phyloP scores from a whole-genome alignment of 2,113 vertebrate species.

The Emydura subglobosa region DNA sequence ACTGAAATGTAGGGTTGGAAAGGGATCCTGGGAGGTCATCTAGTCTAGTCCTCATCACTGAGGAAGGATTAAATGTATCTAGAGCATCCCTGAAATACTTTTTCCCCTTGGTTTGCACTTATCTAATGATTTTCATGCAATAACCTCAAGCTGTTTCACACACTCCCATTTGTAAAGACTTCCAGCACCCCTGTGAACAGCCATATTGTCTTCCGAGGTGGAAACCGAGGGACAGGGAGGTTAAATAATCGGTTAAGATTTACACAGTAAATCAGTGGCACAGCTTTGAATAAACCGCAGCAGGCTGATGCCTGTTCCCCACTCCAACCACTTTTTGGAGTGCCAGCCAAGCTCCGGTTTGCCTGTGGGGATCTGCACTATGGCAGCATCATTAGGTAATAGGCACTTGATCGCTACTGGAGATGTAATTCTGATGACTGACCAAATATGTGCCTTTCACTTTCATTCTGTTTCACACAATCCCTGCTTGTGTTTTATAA shows the following conservation, averaged over 20 bases:
- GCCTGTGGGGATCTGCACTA: not conserved
- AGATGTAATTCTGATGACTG: not conserved
- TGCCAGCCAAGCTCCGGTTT: not conserved
- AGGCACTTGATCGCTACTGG: not conserved
- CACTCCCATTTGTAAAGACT: not conserved
- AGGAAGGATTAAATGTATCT: no score
- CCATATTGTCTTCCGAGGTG: not conserved
- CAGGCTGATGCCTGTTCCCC: not conserved
- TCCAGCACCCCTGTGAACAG: not conserved
- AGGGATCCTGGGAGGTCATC: not conserved
- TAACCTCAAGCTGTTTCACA: not conserved
- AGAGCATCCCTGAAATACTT: not conserved
- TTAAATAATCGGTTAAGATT: not conserved
- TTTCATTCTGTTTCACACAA: slow-evolving; percentile 39
- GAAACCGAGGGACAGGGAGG: not conserved
- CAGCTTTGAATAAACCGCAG: not conserved
- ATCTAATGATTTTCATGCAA: not conserved
- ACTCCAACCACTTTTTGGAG: not conserved
- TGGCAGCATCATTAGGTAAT: not conserved
- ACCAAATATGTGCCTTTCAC: slow-evolving; percentile 63
- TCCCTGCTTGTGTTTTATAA: slow-evolving; percentile 40
- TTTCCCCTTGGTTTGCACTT: not conserved
- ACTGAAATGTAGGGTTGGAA: not conserved
- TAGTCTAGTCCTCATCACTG: no score
- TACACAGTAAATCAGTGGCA: not conserved